Evolutionary conservation across 2,888 invertebrate species (phyloP), one percentile per base, ranked within the genome.

Genomic region (Macrosoma leucophasiata): DNA sequence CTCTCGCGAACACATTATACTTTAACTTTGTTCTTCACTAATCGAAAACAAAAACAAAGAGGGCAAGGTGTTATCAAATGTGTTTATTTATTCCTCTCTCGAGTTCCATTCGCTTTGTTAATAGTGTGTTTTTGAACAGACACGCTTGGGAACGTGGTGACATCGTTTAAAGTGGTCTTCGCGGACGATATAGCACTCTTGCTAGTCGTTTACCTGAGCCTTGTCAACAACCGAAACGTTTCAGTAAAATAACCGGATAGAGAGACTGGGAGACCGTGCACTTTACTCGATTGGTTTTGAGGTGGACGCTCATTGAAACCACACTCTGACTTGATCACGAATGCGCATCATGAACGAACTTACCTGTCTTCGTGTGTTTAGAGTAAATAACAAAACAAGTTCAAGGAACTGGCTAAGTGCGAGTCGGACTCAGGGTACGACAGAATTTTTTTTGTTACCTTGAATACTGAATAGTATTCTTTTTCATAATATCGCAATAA

Each of bases 231-330:
- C 60, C 63, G 50, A 67, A 71, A 70, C 75, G 69, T 76, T 77
- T 78, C 72, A 74, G 60, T 64, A 62, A 72, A 77, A 79, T 75
- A 77, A 73, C 67, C 18, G 22, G 17, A 13, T 29, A 36, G 55
- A 52, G 48, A 37, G 40, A 38, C 39, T 46, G 41, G 41, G 60
- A 60, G 59, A 58, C 62, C 62, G 61, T 61, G 74, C 78, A 79
- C 79, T 79, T 70, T 71, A 67, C 63, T 56, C 69, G 73, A 82
- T 82, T 82, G 77, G 69, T 69, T 77, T 62, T 60, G 57, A 71
- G 72, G 67, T 70, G 69, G 65, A 62, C 66, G 63, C 52, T 61
- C 54, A 58, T 55, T 51, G 52, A 62, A 55, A 61, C 58, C 55
- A 59, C 58, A 50, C 52, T 55, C 32, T 39, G 42, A 41, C 35